Conservation (phyloP, 2,888 invertebrate species). For the Tachystola acroxantha region DNA sequence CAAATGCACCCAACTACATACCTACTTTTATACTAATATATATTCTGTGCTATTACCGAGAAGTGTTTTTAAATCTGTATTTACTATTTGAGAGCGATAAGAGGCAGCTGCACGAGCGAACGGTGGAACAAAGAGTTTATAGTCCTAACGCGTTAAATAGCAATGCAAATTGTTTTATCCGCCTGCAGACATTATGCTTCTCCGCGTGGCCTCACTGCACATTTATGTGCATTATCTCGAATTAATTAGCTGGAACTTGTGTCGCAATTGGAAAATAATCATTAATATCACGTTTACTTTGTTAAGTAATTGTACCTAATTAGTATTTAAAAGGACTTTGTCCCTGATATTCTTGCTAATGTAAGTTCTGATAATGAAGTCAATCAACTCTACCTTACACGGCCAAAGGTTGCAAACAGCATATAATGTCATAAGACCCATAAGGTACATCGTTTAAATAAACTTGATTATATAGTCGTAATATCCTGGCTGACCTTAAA, state of each 20-base stretch:
- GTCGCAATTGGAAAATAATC: constrained; percentile 37
- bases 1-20: constrained; percentile 43
- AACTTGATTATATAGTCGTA: not conserved
- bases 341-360: not conserved
- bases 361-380: not conserved
- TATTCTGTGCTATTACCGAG: too few species aligned
- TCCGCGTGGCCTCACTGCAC: constrained; percentile 41
- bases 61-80: constrained; percentile 60
- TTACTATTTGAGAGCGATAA: constrained; percentile 65
- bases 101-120: constrained; percentile 58
- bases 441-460: too few species aligned
- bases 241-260: constrained; percentile 47
- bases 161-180: constrained; percentile 44
- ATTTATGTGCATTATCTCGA: constrained; percentile 54
- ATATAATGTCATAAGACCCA: too few species aligned
- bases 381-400: too few species aligned
- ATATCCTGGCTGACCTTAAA: constrained; percentile 8
- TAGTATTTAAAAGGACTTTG: not conserved
- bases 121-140: constrained; percentile 62
- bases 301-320: not conserved
- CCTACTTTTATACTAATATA: constrained; percentile 49
- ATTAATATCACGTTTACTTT: constrained; percentile 6
- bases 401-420: too few species aligned
- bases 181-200: constrained; percentile 34
- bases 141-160: constrained; percentile 51